phyloP scores from a whole-genome alignment of 2,797 vertebrate species.

The Myotis planiceps region DNA sequence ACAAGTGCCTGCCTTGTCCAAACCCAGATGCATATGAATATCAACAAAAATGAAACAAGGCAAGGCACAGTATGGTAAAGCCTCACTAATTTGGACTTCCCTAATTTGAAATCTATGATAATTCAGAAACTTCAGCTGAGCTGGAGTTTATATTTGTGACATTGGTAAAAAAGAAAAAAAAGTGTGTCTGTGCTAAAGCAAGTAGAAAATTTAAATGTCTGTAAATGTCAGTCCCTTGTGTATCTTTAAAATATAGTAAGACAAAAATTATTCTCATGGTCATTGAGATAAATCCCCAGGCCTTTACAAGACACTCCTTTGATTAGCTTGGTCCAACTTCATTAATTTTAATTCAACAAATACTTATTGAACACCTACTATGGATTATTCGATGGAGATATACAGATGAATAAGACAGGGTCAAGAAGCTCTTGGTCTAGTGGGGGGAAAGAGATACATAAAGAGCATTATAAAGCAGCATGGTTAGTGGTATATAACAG shows the following conservation, averaged over 20 bases:
- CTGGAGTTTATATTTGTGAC: constrained; percentile 33
- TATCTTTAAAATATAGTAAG: constrained; percentile 28
- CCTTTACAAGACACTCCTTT: constrained; percentile 2
- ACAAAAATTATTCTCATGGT: constrained; percentile 32
- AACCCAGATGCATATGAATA: constrained; percentile 15
- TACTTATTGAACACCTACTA: constrained; percentile 47
- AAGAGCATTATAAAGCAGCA: constrained; percentile 39
- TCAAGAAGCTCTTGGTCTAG: constrained; percentile 32
- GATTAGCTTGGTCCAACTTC: constrained; percentile 5
- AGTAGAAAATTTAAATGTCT: constrained; percentile 41
- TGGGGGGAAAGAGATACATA: neutral
- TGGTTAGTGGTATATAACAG: constrained; percentile 26
- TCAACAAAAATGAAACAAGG: constrained; percentile 47
- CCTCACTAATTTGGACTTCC: constrained; percentile 33
- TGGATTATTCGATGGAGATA: constrained; percentile 20
- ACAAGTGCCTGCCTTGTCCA: neutral
- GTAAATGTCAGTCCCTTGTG: neutral
- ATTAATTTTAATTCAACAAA: constrained; percentile 59
- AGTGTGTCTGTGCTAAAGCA: neutral
- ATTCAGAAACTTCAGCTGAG: constrained; percentile 36
- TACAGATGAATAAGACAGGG: constrained; percentile 28
- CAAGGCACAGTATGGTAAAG: neutral
- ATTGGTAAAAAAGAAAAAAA: neutral
- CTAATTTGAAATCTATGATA: constrained; percentile 49
- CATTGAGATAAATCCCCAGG: constrained; percentile 26